Conservation (phyloP, 2,113 vertebrate species). For the Microtus pennsylvanicus region DNA sequence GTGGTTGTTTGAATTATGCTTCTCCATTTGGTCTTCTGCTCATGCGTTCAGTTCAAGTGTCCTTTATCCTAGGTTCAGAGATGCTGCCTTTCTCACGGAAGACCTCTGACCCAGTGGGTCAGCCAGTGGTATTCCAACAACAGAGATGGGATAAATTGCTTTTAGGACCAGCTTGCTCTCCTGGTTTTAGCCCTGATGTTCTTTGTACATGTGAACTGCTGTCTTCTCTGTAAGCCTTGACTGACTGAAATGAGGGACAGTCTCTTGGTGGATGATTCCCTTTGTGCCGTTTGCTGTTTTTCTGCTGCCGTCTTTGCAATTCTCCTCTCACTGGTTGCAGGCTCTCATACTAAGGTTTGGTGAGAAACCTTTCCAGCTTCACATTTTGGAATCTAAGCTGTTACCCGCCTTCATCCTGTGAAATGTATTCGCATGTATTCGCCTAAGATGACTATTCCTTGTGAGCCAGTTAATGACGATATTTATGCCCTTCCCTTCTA, state of each 20-base stretch:
- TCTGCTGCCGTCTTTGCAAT: slow-evolving; percentile 67
- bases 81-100: slow-evolving; percentile 59
- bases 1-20: not conserved
- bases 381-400: slow-evolving; percentile 52
- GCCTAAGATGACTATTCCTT: slow-evolving; percentile 58
- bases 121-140: not conserved
- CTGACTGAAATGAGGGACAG: slow-evolving; percentile 22
- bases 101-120: slow-evolving; percentile 13
- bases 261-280: slow-evolving; percentile 48
- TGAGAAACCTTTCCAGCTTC: slow-evolving; percentile 43
- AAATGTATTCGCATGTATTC: slow-evolving; percentile 75
- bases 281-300: slow-evolving; percentile 63
- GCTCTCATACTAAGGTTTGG: slow-evolving; percentile 56
- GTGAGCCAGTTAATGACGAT: slow-evolving; percentile 71
- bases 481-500: slow-evolving; percentile 33
- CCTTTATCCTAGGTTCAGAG: slow-evolving; percentile 81
- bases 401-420: slow-evolving; percentile 66
- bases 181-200: slow-evolving; percentile 31
- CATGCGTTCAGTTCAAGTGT: slow-evolving; percentile 72
- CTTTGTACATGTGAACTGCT: slow-evolving; percentile 48
- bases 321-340: slow-evolving; percentile 57
- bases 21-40: slow-evolving; percentile 44
- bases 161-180: slow-evolving; percentile 44
- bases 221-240: slow-evolving; percentile 43
- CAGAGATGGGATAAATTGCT: slow-evolving; percentile 46